These are phyloP conservation scores for Pampus argenteus DNA, from an alignment of 2,797 vertebrate species.

Conservation along the genomic window DNA sequence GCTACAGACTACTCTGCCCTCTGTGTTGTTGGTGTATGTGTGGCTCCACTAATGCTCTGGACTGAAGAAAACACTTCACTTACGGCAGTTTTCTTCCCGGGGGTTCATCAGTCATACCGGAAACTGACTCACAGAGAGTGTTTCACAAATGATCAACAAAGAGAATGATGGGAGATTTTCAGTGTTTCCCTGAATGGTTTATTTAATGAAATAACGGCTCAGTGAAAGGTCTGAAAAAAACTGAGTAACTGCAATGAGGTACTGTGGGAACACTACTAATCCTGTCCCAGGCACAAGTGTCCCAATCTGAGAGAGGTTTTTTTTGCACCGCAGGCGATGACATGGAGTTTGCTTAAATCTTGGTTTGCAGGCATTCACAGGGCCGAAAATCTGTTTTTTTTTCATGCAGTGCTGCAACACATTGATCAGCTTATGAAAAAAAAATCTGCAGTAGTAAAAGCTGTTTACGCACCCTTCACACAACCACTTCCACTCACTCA, in stretches of 20 bases:
- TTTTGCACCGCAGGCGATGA: conserved; percentile 23
- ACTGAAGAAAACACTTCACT: conserved; percentile 14
- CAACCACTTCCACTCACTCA: not conserved
- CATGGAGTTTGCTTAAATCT: conserved; percentile 9
- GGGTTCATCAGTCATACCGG: conserved; percentile 1
- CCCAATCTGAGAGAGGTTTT: conserved; percentile 14
- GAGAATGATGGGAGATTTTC: conserved; percentile 1
- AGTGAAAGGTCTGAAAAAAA: not conserved
- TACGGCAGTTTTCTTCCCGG: not conserved
- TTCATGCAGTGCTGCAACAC: too few relatives aligned
- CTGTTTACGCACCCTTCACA: conserved; percentile 22
- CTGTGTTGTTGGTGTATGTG: conserved; percentile 21
- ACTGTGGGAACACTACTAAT: conserved; percentile 17
- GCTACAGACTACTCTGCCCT: conserved; percentile 39
- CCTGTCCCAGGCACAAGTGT: conserved; percentile 21
- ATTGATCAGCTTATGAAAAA: not conserved
- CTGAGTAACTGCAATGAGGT: not conserved
- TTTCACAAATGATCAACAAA: not conserved
- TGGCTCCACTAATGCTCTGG: conserved; percentile 21
- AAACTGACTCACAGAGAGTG: conserved; percentile 22
- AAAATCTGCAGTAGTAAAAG: not conserved
- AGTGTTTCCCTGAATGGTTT: not conserved
- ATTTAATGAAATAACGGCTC: not conserved
- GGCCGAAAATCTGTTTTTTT: too few relatives aligned
- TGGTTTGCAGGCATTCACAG: too few relatives aligned